Base-by-base conservation (phyloP, 2,113 vertebrate species). In the Cheirogaleus medius region DNA sequence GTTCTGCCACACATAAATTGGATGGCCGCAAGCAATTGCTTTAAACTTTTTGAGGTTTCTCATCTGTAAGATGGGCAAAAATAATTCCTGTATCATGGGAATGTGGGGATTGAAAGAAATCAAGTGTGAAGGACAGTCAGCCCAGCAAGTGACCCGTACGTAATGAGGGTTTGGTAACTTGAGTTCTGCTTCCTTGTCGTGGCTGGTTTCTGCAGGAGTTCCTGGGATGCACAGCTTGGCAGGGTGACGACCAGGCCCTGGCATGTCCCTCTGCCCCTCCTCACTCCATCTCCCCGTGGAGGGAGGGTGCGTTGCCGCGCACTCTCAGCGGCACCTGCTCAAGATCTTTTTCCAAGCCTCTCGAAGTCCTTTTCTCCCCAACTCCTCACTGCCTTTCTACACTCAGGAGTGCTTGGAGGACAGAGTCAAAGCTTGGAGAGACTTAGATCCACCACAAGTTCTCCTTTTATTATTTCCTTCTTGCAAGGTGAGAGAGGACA, bases 401-500 rank as follows among this genome's bases (percentile, higher is more conserved):
- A 54, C 42, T 34, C 42, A 34, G 4, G 20, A 89, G 89, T 64
- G 66, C 56, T 27, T 20, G 54, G 54, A 58, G 64, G 73, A 81
- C 17, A 66, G 25, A 94, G 63, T 77, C 85, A 69, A 88, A 92
- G 17, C 95, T 89, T 54, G 60, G 25, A 25, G 27, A 94, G 89
- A 34, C 39, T 85, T 34, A 89, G 6, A 58, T 42, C 71, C 82
- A 90, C 86, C 82, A 64, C 32, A 56, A 86, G 37, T 68, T 92
- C 92, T 90, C 82, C 88, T 96, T 96, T 3, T 1, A 91, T 94
- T 86, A 93, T 81, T 93, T 96, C 95, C 94, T 27, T 44, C 98
- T 98, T 71, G 47, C 99, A 99, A 99, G 99, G 99, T 99, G 99
- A 99, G 98, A 98, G 98, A 98, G 99, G 98, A 99, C 98, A 97